These are phyloP conservation scores for Limosa lapponica DNA, from an alignment of 2,797 vertebrate genomes.

Conservation along the genomic window DNA sequence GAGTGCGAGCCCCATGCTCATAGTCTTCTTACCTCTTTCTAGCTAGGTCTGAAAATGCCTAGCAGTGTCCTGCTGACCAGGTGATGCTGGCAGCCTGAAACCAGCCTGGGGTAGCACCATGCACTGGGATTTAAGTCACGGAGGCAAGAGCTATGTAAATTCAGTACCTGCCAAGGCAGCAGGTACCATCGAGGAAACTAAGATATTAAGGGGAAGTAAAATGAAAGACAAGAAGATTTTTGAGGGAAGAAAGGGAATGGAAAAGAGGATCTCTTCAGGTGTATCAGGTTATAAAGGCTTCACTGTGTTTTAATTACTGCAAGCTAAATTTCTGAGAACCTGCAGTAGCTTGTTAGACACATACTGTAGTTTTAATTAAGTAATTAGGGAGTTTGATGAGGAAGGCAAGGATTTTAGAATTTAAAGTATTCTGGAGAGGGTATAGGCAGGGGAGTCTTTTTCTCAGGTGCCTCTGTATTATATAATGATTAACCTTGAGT, in stretches of 20 bases:
- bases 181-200: not conserved
- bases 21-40: not conserved
- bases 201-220: not conserved
- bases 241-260: not conserved
- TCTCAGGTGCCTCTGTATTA: not conserved
- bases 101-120: not conserved
- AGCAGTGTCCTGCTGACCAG: not conserved
- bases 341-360: not conserved
- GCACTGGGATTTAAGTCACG: not conserved
- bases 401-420: conserved; percentile 18
- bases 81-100: not conserved
- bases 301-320: not conserved
- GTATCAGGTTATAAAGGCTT: not conserved
- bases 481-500: conserved; percentile 33
- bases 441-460: not conserved
- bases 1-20: fast-evolving
- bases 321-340: not conserved
- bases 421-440: not conserved
- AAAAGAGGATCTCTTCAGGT: not conserved
- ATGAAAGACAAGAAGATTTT: not conserved
- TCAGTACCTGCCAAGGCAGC: not conserved
- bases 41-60: not conserved
- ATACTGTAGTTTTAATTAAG: conserved; percentile 23
- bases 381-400: conserved; percentile 37
- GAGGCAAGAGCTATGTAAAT: not conserved